A percentile compares a stretch with the other conserved stretches of the same genome.
Conservation (phyloP, 2,888 invertebrate species). For the Trypoxylon attenuatum region DNA sequence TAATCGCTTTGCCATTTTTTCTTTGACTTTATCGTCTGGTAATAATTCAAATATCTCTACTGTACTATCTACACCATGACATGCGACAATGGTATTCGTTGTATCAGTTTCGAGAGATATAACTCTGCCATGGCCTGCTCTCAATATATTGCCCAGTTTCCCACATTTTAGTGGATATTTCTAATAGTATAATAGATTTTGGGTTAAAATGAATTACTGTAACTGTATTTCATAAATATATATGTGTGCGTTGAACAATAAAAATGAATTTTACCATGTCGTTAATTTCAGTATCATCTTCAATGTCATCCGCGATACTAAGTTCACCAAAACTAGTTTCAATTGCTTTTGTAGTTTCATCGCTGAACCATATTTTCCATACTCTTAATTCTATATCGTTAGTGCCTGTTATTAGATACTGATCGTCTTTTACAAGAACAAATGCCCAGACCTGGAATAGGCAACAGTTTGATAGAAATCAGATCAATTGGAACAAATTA, state of each 20-base stretch:
- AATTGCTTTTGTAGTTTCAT: constrained; percentile 72
- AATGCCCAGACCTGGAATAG: constrained; percentile 93
- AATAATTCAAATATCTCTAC: constrained; percentile 91
- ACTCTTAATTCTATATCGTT: constrained; percentile 89
- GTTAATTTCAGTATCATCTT: constrained; percentile 77
- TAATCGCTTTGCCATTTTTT: constrained; percentile 83
- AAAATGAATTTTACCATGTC: constrained; percentile 75
- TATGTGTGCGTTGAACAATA: neutral
- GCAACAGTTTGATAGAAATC: constrained; percentile 18
- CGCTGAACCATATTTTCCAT: constrained; percentile 83
- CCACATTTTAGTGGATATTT: constrained; percentile 83
- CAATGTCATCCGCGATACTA: constrained; percentile 76
- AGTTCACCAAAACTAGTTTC: constrained; percentile 75
- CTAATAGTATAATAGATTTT: constrained; percentile 30
- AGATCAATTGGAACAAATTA: neutral
- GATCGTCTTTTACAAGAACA: constrained; percentile 85
- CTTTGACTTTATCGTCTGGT: constrained; percentile 83
- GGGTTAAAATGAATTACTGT: constrained; percentile 17
- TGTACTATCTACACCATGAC: constrained; percentile 87
- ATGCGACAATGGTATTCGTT: constrained; percentile 84
- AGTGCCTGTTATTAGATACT: constrained; percentile 91
- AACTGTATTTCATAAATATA: constrained; percentile 12
- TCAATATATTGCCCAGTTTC: constrained; percentile 87
- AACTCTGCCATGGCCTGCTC: constrained; percentile 87
- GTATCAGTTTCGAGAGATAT: constrained; percentile 84